Base-by-base conservation (phyloP, 2,113 vertebrate genomes). In the Labrus mixtus region DNA sequence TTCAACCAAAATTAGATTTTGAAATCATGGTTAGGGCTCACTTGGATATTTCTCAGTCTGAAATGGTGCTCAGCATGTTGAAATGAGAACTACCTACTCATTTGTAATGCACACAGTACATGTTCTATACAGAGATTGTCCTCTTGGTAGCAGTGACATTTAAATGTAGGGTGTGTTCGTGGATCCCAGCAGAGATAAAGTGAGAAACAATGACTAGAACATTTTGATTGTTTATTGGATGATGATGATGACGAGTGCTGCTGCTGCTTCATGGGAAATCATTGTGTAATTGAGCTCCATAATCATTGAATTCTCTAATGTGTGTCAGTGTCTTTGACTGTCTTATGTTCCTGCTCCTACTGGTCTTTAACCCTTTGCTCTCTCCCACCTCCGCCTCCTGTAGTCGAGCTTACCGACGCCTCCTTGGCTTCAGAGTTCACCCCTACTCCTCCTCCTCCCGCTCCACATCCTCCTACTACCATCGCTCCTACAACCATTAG, bases 321-420 rank as follows among this genome's bases (percentile, higher is more conserved):
- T 81, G 54, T 72, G 67, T 79, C 12, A 19, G 51, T 73, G 10
- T 84, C 25, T 76, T 25, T 33, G 17, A 48, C 16, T 73, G 54
- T 77, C 17, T 58, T 72, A 74, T 78, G n/a, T 64, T 71, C 41
- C 36, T 84, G 23, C 60, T 33, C 3, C 80, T 19, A 22, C 63
- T n/a, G 82, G 61, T 82, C 55, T 75, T 92, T 93, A 94, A 94
- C 90, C 85, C 77, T 93, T 29, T 94, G 78, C 79, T 93, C 88
- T 94, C 84, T 94, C 79, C 90, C 76, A 9, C 85, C 91, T 84
- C 84, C 78, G 83, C 85, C 90, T 10, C 73, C 82, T 93, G 86
- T 90, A 92, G 94, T 94, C 37, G 83, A 94, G 55, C 85, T 90
- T 70, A 93, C 91, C 73, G 90, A 95, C 68, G 89, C 77, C 83